A percentile compares a stretch with the other conserved stretches of the same genome.
Conservation (phyloP, 2,113 vertebrate species). For the Trinectes maculatus region DNA sequence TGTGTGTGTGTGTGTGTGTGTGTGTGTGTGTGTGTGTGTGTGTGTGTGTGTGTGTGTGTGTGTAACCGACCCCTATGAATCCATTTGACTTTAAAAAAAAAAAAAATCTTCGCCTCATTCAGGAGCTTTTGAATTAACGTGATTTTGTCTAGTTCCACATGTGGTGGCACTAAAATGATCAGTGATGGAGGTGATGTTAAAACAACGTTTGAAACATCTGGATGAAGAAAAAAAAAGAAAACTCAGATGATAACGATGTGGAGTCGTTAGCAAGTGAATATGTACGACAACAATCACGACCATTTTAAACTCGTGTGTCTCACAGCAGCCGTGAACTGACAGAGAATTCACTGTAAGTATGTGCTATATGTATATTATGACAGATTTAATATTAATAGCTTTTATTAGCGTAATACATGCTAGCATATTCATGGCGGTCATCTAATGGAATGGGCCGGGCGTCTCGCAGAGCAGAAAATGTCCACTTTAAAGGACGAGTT, state of each 20-base stretch:
- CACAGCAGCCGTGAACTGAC: neutral
- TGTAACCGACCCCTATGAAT: constrained; percentile 26
- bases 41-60: neutral
- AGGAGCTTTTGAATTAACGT: constrained; percentile 59
- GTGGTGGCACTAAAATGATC: neutral
- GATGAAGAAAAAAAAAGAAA: too few relatives aligned
- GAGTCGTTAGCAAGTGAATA: neutral
- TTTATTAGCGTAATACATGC: constrained; percentile 72
- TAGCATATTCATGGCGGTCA: constrained; percentile 73
- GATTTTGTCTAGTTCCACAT: constrained; percentile 22
- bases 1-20: neutral
- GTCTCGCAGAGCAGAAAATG: neutral
- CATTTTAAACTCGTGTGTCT: constrained; percentile 8
- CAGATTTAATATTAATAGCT: constrained; percentile 76
- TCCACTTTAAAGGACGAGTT: constrained; percentile 2
- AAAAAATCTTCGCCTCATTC: constrained; percentile 41
- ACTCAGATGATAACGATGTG: neutral
- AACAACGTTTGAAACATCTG: too few relatives aligned
- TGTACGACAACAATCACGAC: neutral
- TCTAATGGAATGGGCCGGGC: constrained; percentile 58
- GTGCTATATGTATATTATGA: constrained; percentile 65
- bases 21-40: neutral
- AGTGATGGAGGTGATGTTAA: too few relatives aligned
- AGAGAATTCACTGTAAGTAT: constrained; percentile 48
- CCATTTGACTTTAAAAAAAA: constrained; percentile 45